Conservation (phyloP, 2,797 vertebrate genomes). For the Pteropus rufus region DNA sequence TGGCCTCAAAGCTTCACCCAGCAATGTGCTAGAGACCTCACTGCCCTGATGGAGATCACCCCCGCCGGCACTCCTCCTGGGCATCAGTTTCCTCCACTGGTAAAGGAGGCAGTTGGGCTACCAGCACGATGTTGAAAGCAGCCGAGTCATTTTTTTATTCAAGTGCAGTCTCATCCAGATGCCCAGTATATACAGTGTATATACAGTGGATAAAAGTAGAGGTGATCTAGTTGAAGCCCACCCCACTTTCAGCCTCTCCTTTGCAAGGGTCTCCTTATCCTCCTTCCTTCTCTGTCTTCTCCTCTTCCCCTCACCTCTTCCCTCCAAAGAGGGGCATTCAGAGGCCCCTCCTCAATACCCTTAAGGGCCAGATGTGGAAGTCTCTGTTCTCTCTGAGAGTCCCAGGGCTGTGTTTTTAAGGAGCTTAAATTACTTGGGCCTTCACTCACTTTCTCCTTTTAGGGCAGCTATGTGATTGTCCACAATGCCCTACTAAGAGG, state of each 20-base stretch:
- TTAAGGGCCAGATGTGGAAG: not conserved
- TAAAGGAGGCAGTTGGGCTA: fast-evolving
- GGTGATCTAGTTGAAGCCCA: not conserved
- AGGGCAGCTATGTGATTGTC: not conserved
- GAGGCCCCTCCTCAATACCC: not conserved
- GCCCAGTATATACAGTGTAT: fast-evolving
- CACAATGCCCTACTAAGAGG: not conserved
- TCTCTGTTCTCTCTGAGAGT: not conserved
- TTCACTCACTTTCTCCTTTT: not conserved
- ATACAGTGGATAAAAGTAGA: not conserved
- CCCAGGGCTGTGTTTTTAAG: not conserved
- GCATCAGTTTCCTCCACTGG: not conserved
- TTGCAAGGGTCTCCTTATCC: too few species aligned
- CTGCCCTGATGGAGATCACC: not conserved
- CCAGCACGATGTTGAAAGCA: not conserved
- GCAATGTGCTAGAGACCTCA: fast-evolving
- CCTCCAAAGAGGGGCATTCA: not conserved
- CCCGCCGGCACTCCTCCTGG: fast-evolving
- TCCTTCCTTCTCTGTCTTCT: fast-evolving
- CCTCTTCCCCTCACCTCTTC: not conserved
- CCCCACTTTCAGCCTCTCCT: not conserved
- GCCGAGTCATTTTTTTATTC: not conserved
- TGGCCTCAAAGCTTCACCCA: fast-evolving
- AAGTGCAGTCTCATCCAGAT: too few species aligned
- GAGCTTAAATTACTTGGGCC: not conserved